Evolutionary conservation across 2,797 vertebrate genomes (phyloP).

Genomic region (Okamejei kenojei): DNA sequence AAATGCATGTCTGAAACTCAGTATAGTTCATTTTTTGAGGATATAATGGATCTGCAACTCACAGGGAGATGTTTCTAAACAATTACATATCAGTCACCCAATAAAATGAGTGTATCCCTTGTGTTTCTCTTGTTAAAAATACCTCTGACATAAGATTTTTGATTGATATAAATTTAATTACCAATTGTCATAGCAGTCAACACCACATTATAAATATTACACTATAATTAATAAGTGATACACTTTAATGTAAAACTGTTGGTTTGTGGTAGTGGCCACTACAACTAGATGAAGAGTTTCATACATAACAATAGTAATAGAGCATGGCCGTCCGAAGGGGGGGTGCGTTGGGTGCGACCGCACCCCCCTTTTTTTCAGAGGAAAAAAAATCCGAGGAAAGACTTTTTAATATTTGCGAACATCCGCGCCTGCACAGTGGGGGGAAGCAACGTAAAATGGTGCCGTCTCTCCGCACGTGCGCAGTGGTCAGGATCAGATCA

Average conservation of each 20-base stretch:
- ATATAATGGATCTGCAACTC: not conserved
- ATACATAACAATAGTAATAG: too few relatives aligned
- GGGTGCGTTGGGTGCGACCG: too few relatives aligned
- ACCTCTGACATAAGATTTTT: not conserved
- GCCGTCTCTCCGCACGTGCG: too few relatives aligned
- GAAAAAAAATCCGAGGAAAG: too few relatives aligned
- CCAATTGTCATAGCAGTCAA: not conserved
- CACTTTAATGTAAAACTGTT: not conserved
- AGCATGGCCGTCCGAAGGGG: too few relatives aligned
- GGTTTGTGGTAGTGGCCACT: not conserved
- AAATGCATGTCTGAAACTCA: not conserved
- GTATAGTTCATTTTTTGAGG: not conserved
- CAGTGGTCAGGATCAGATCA: too few relatives aligned
- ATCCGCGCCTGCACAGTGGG: too few relatives aligned
- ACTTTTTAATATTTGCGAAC: too few relatives aligned
- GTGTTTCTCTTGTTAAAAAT: not conserved
- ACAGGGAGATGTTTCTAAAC: not conserved
- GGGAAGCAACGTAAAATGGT: too few relatives aligned
- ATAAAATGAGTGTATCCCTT: not conserved
- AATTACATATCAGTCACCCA: not conserved
- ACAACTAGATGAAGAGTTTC: too few relatives aligned
- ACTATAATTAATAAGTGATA: not conserved
- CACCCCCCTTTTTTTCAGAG: too few relatives aligned
- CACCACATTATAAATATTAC: not conserved
- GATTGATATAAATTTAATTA: not conserved